phyloP scores from a whole-genome alignment of 2,888 invertebrate genomes.

The Protophormia terraenovae region DNA sequence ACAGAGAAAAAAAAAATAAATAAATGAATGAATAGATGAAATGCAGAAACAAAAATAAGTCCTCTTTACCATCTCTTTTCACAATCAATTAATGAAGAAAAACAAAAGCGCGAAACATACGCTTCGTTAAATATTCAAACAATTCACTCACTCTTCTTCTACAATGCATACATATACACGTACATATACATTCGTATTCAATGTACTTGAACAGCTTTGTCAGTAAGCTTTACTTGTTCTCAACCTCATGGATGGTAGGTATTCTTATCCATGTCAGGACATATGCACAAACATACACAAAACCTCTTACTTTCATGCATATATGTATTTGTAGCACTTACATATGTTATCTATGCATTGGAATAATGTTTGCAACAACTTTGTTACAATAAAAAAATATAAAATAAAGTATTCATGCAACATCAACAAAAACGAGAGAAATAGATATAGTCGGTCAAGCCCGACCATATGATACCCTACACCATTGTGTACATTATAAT shows the following conservation, averaged over 20 bases:
- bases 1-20: background rate
- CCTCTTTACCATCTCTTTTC: slow-evolving; percentile 4
- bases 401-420: background rate
- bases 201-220: background rate
- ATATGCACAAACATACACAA: no score
- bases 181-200: background rate
- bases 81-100: slow-evolving; percentile 36
- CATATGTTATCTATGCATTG: background rate
- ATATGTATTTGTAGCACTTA: background rate
- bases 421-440: background rate
- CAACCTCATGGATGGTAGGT: no score
- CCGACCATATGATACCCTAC: no score
- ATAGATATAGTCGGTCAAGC: no score
- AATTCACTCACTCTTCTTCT: slow-evolving; percentile 28
- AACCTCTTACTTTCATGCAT: background rate
- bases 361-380: background rate
- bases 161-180: no score
- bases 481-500: no score
- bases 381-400: background rate
- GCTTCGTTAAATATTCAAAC: slow-evolving; percentile 55
- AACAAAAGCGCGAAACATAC: slow-evolving; percentile 22
- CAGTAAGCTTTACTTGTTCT: background rate
- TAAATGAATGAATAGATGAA: background rate
- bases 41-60: background rate
- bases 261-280: background rate